phyloP scores from a whole-genome alignment of 2,888 invertebrate species.

The Stenurella melanura region DNA sequence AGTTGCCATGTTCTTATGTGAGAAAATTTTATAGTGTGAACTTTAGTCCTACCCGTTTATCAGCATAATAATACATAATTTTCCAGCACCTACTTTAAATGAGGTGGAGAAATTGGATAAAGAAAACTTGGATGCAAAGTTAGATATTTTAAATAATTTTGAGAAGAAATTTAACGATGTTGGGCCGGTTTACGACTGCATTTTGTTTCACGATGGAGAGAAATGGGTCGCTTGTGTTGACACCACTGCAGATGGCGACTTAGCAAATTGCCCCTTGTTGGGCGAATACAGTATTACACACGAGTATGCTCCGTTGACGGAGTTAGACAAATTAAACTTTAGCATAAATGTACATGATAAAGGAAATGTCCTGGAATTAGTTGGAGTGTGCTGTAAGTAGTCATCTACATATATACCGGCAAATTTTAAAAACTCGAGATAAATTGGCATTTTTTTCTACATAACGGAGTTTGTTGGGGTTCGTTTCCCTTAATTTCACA shows the following conservation, averaged over 20 bases:
- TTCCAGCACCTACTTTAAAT: constrained; percentile 48
- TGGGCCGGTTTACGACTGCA: constrained; percentile 94
- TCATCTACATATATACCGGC: too few relatives aligned
- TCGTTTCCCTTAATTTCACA: too few relatives aligned
- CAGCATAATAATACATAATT: not conserved
- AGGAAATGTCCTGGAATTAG: constrained; percentile 93
- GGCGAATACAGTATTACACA: constrained; percentile 88
- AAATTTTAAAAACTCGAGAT: too few relatives aligned
- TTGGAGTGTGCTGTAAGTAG: constrained; percentile 93
- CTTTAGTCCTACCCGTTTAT: not conserved
- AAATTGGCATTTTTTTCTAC: too few relatives aligned
- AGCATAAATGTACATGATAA: constrained; percentile 94
- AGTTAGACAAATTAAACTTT: constrained; percentile 88
- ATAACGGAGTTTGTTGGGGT: too few relatives aligned
- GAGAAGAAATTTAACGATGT: constrained; percentile 93
- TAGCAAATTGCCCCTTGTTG: constrained; percentile 85
- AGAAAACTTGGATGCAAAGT: constrained; percentile 91
- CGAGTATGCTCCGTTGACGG: constrained; percentile 85
- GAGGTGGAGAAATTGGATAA: constrained; percentile 86
- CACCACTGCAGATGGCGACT: constrained; percentile 87
- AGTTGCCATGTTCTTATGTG: not conserved
- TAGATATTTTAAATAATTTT: constrained; percentile 86
- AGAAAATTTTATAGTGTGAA: not conserved
- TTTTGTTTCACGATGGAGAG: constrained; percentile 94
- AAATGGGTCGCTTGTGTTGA: constrained; percentile 93